Conservation (phyloP, 1,140 invertebrate species). For the Reticulitermes speratus region DNA sequence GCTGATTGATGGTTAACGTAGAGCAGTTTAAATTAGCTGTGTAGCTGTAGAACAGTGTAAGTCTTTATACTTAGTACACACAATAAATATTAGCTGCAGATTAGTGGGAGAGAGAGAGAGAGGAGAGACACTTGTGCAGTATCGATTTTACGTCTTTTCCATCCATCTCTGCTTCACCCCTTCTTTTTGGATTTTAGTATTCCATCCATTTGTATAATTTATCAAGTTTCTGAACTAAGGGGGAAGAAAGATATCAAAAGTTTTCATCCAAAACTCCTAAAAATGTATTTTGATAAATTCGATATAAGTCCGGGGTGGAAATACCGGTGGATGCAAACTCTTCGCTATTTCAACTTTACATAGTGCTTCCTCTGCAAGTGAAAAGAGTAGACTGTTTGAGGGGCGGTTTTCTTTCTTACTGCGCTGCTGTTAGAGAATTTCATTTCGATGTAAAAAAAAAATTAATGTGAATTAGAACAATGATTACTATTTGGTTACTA, state of each 20-base stretch:
- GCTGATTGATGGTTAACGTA: too few relatives aligned
- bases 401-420: neutral
- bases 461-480: too few relatives aligned
- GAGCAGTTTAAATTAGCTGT: too few relatives aligned
- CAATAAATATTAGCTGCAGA: neutral
- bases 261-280: neutral
- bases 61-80: neutral
- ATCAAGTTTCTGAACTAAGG: neutral
- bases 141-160: neutral
- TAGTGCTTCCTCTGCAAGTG: neutral
- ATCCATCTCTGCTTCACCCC: neutral
- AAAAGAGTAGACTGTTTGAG: neutral
- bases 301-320: neutral
- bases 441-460: too few relatives aligned
- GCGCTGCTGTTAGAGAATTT: too few relatives aligned
- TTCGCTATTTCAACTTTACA: neutral
- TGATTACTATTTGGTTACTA: too few relatives aligned
- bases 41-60: too few relatives aligned
- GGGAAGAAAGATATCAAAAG: neutral
- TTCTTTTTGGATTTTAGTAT: neutral
- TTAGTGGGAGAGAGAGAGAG: neutral
- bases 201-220: conserved; percentile 19
- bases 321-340: neutral
- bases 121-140: neutral
- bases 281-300: conserved; percentile 11